Evolutionary conservation across 1,140 invertebrate genomes (phyloP).

Genomic region (Bombus turneri): DNA sequence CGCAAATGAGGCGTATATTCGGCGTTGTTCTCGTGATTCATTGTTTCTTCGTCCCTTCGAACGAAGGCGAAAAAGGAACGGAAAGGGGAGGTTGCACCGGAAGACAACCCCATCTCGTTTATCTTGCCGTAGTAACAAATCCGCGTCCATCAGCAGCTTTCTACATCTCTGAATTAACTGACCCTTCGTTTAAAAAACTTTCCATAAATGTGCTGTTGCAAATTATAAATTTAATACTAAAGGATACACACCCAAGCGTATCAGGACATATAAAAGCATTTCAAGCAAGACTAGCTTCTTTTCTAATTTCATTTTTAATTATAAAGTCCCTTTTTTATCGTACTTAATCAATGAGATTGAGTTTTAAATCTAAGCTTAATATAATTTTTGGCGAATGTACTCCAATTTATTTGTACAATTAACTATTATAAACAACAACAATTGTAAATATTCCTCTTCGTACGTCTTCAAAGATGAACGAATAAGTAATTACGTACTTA

Average conservation of each 20-base stretch:
- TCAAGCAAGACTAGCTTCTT: too few species aligned
- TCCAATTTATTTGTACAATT: too few species aligned
- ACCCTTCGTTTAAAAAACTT: not conserved
- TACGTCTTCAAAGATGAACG: not conserved
- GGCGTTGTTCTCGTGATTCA: constrained; percentile 40
- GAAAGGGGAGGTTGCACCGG: constrained; percentile 40
- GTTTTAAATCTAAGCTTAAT: too few species aligned
- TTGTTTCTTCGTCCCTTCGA: constrained; percentile 36
- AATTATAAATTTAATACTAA: not conserved
- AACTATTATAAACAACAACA: too few species aligned
- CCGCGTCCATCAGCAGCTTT: constrained; percentile 16
- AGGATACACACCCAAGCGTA: too few species aligned
- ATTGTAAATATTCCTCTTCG: not conserved
- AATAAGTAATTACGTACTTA: too few species aligned
- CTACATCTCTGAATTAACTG: too few species aligned
- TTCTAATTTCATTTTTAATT: too few species aligned
- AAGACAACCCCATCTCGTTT: constrained; percentile 24
- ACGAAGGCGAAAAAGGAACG: constrained; percentile 22
- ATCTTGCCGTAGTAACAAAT: constrained; percentile 27
- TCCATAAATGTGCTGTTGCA: not conserved
- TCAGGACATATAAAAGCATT: too few species aligned
- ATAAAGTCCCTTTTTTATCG: too few species aligned
- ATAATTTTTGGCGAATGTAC: too few species aligned
- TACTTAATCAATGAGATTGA: too few species aligned
- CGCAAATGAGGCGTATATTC: constrained; percentile 32